These are phyloP conservation scores for Aurelia sp. DNA, from an alignment of 30 jellyfish, hydroid and myxozoan genomes.

Conservation along the genomic window DNA sequence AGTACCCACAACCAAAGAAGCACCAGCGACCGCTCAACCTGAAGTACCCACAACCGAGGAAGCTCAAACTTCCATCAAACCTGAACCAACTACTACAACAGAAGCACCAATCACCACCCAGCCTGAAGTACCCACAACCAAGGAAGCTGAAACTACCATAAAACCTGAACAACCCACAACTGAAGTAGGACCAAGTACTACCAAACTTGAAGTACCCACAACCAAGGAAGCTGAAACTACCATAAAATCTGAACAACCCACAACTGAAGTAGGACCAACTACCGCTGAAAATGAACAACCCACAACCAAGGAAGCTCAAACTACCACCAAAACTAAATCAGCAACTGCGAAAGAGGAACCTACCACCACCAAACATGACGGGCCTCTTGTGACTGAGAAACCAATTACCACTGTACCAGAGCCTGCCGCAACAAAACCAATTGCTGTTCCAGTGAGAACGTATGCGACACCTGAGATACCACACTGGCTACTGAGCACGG, in stretches of 20 bases:
- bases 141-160: not conserved
- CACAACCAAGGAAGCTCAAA: constrained; percentile 5
- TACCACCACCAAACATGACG: not conserved
- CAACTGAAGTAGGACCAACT: not conserved
- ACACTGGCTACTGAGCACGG: no score
- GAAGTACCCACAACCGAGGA: not conserved
- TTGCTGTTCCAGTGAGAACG: not conserved
- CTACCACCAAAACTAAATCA: no score
- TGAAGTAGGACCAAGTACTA: not conserved
- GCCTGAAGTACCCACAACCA: not conserved
- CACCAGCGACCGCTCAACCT: not conserved
- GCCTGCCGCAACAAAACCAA: not conserved
- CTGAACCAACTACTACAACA: not conserved
- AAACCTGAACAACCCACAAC: constrained; percentile 1
- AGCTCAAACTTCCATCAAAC: not conserved
- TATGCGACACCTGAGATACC: no score
- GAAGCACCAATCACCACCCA: not conserved
- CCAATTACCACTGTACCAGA: not conserved
- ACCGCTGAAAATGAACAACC: not conserved
- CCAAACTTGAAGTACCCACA: not conserved
- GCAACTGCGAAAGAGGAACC: not conserved
- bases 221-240: not conserved
- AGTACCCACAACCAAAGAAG: no score
- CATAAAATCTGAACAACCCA: not conserved
- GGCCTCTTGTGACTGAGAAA: not conserved